Evolutionary conservation across 2,888 invertebrate species (phyloP), one percentile per base, ranked within the genome.

Genomic region (Dastarcus helophoroides): DNA sequence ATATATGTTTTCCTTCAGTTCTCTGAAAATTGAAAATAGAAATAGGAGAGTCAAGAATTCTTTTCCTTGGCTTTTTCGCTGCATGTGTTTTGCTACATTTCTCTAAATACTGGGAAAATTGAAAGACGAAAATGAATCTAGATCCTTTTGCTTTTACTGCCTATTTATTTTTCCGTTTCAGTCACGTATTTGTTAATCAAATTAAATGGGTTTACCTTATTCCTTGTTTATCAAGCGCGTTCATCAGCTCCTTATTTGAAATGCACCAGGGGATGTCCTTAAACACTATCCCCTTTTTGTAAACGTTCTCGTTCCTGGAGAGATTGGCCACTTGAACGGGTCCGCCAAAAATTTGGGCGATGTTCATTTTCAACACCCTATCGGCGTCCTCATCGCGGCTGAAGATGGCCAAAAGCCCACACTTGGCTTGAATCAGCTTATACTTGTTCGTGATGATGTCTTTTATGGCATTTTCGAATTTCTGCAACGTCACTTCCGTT

Each of bases 261-360:
- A 68, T 63, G 2, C 64, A 64, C 65, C 64, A 64, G 3, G 68
- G 68, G 3, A 68, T 61, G 33, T 67, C 64, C 16, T 60, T 57
- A 33, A 68, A 50, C 9, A 64, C 42, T 4, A 65, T 53, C 3
- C 39, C 41, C 26, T 63, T 62, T 13, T 56, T 54, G 35, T 62
- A 62, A 22, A 56, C 49, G 2, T 56, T 50, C 37, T 60, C 59
- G 32, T 55, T 50, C n/a, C 56, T 56, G 17, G 55, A 57, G 40
- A 65, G 58, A 35, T 60, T 54, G 1, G 62, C 63, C 7, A 62
- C 63, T 49, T 64, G 64, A 21, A 67, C 56, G 3, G 65, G 62
- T 17, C 55, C 57, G 17, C 54, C 53, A 28, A 65, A 60, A 15
- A 60, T 48, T 14, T 55, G 51, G 1, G 61, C 60, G 4, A 66